phyloP scores from a whole-genome alignment of 92 coral and sea anemone genomes.

The Diadumene lineata region DNA sequence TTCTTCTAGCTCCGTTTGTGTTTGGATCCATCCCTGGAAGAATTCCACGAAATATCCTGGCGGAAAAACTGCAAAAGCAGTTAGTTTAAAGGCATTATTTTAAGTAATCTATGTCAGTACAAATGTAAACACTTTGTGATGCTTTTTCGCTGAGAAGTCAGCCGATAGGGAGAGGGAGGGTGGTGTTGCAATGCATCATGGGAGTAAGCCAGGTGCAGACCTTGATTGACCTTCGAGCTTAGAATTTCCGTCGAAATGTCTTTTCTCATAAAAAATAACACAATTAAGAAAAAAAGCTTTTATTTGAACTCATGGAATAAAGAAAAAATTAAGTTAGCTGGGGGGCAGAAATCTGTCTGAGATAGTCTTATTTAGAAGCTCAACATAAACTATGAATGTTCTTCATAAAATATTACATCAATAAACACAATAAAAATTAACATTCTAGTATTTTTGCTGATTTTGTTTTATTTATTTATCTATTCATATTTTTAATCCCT shows the following conservation, averaged over 20 bases:
- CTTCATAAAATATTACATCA: too few relatives aligned
- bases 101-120: background rate
- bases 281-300: background rate
- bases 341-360: too few relatives aligned
- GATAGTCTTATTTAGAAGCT: too few relatives aligned
- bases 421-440: background rate
- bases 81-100: conserved; percentile 3
- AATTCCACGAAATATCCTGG: background rate
- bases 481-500: too few relatives aligned
- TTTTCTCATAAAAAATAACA: background rate
- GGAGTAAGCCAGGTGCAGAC: conserved; percentile 24
- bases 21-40: conserved; percentile 22
- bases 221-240: conserved; percentile 23
- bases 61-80: background rate
- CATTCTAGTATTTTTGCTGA: too few relatives aligned
- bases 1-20: conserved; percentile 40
- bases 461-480: too few relatives aligned
- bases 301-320: too few relatives aligned
- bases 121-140: background rate
- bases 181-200: conserved; percentile 28
- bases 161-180: conserved; percentile 3
- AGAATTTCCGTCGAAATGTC: background rate
- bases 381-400: too few relatives aligned
- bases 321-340: too few relatives aligned
- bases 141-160: too few relatives aligned